A percentile compares a stretch with the other conserved stretches of the same genome.
These are phyloP conservation scores for Aricia agestis DNA, from an alignment of 1,140 invertebrate species.

Conservation along the genomic window DNA sequence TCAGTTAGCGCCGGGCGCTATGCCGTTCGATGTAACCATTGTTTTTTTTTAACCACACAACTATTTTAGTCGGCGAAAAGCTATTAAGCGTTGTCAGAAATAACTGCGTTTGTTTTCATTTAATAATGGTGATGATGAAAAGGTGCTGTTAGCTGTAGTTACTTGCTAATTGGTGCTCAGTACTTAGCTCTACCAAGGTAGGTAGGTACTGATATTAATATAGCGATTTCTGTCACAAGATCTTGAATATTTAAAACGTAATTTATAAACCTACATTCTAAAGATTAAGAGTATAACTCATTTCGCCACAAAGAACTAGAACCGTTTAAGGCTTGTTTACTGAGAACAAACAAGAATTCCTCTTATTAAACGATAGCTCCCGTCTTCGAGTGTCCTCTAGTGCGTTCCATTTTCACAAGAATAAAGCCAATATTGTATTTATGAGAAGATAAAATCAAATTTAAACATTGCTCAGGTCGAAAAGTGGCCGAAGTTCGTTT, in stretches of 20 bases:
- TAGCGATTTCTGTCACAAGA: neutral
- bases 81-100: neutral
- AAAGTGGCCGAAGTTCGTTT: slow-evolving; percentile 43
- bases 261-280: neutral
- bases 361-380: neutral
- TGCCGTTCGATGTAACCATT: neutral
- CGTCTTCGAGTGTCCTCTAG: slow-evolving; percentile 3
- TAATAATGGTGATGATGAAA: neutral
- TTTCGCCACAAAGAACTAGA: neutral
- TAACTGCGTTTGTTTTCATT: neutral
- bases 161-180: too few species aligned
- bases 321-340: neutral
- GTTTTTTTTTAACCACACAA: neutral
- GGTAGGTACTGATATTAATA: neutral
- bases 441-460: slow-evolving; percentile 40
- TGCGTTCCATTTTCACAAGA: slow-evolving; percentile 23
- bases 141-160: neutral
- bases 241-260: neutral
- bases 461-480: slow-evolving; percentile 45
- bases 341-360: neutral
- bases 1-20: neutral
- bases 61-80: neutral
- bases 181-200: too few species aligned
- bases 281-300: neutral
- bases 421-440: slow-evolving; percentile 16